phyloP scores from a whole-genome alignment of 2,888 invertebrate species.

The Dugesia japonica region DNA sequence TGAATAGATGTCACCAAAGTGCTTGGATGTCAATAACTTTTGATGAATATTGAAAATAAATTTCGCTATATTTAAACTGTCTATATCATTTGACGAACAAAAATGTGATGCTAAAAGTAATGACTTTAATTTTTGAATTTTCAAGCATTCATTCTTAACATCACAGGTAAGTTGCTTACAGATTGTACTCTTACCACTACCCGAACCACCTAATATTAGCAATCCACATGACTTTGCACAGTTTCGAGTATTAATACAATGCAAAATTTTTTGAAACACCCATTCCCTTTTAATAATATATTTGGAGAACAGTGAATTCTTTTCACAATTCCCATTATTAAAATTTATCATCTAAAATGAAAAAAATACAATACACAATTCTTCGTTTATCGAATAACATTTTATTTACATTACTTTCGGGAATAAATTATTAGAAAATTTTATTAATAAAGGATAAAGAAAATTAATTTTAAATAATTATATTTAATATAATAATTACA shows the following conservation, averaged over 20 bases:
- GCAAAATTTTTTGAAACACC: slow-evolving; percentile 79
- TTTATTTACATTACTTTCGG: too few relatives aligned
- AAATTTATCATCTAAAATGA: too few relatives aligned
- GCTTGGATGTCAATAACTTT: not conserved
- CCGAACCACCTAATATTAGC: slow-evolving; percentile 72
- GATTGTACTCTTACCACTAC: slow-evolving; percentile 68
- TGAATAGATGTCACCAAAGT: slow-evolving; percentile 3
- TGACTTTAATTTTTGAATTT: slow-evolving; percentile 5
- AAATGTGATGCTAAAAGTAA: slow-evolving; percentile 50
- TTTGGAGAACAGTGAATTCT: not conserved
- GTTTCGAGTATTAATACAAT: slow-evolving; percentile 73
- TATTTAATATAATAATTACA: too few relatives aligned
- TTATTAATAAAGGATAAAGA: too few relatives aligned
- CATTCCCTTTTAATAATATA: slow-evolving; percentile 57
- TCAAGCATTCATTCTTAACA: not conserved
- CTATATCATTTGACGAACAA: slow-evolving; percentile 13
- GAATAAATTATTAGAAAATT: too few relatives aligned
- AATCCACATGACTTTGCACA: slow-evolving; percentile 63
- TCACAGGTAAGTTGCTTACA: slow-evolving; percentile 36
- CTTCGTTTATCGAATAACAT: too few relatives aligned
- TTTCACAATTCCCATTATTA: too few relatives aligned
- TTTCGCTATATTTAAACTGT: slow-evolving; percentile 25
- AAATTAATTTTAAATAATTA: too few relatives aligned
- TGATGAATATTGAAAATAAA: slow-evolving; percentile 31
- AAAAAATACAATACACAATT: too few relatives aligned